These are phyloP conservation scores for Microchirus variegatus DNA, from an alignment of 2,797 vertebrate genomes.

Conservation along the genomic window DNA sequence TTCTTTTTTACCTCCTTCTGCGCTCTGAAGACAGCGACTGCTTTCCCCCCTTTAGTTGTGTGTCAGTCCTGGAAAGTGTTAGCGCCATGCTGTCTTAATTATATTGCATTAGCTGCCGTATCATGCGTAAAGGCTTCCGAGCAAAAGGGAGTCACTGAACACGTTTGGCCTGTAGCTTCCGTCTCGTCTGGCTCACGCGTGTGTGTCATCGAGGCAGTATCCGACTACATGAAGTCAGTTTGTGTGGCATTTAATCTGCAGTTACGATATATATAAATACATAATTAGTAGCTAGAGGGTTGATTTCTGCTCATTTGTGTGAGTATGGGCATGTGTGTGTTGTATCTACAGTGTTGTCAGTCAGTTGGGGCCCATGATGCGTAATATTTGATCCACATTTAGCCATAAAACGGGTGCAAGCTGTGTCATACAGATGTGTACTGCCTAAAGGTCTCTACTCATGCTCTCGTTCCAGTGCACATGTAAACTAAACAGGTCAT, in stretches of 20 bases:
- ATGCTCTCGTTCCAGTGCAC: conserved; percentile 38
- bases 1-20: conserved; percentile 13
- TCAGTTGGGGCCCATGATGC: conserved; percentile 13
- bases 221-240: conserved; percentile 11
- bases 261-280: conserved; percentile 30
- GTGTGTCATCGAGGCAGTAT: conserved; percentile 45
- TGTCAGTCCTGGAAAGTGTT: conserved; percentile 64
- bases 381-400: conserved; percentile 47
- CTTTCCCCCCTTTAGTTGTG: conserved; percentile 63
- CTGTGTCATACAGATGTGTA: conserved; percentile 57
- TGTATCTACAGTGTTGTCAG: conserved; percentile 2
- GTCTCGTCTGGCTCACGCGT: conserved; percentile 42
- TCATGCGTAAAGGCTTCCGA: conserved; percentile 68
- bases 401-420: conserved; percentile 29
- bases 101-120: conserved; percentile 72
- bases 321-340: not conserved
- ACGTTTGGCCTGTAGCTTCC: conserved; percentile 63
- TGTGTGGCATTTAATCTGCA: conserved; percentile 23
- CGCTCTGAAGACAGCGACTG: conserved; percentile 8
- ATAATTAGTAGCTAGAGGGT: conserved; percentile 21
- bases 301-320: not conserved
- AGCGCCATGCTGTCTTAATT: conserved; percentile 64
- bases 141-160: conserved; percentile 70
- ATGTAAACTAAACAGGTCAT: conserved; percentile 72
- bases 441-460: conserved; percentile 33